A percentile compares a stretch with the other conserved stretches of the same genome.
Conservation (phyloP, 2,797 vertebrate genomes). For the Hafferia zeledoni region DNA sequence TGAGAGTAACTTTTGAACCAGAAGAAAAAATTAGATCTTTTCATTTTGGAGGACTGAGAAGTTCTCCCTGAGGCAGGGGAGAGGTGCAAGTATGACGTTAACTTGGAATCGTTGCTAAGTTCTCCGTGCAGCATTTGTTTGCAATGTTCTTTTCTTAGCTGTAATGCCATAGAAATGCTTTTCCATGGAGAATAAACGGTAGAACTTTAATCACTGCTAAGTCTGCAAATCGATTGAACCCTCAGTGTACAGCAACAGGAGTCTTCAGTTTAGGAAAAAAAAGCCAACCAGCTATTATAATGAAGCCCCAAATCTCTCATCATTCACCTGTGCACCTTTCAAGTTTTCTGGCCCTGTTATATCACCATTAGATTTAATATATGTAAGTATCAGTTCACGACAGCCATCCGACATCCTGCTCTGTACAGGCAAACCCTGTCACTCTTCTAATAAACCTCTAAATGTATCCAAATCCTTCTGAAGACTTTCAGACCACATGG, state of each 20-base stretch:
- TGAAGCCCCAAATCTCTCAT: neutral
- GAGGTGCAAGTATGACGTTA: neutral
- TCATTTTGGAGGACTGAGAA: neutral
- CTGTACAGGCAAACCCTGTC: neutral
- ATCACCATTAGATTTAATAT: neutral
- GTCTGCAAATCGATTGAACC: neutral
- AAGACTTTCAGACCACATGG: neutral
- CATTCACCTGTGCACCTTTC: neutral
- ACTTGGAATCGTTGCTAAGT: neutral
- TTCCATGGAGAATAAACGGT: neutral
- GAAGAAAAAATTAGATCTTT: neutral
- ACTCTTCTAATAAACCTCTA: neutral
- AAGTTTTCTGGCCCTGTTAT: neutral
- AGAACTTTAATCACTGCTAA: constrained; percentile 8
- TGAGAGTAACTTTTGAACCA: neutral
- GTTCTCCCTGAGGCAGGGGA: neutral
- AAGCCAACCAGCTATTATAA: neutral
- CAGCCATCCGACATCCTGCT: neutral
- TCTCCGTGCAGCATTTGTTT: neutral
- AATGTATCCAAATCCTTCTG: constrained; percentile 12
- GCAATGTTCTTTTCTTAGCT: neutral
- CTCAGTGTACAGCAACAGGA: neutral
- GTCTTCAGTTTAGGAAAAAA: neutral
- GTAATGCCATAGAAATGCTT: neutral
- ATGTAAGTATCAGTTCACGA: neutral